These are phyloP conservation scores for Paramormyrops hopkinsi DNA, from an alignment of 2,797 vertebrate species.

Conservation along the genomic window DNA sequence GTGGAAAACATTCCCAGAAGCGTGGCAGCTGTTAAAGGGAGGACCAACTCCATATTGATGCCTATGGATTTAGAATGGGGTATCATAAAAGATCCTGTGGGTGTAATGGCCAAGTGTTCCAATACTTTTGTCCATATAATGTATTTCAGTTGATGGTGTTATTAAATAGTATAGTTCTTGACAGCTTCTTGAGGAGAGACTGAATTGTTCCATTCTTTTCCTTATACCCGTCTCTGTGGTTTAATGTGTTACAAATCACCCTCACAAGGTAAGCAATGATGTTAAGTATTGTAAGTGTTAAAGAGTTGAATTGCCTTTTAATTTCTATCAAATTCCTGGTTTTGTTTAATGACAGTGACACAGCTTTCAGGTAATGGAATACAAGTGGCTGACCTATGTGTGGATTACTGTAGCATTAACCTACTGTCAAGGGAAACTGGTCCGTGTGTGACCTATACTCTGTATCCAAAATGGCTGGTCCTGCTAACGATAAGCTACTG, in stretches of 20 bases:
- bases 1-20: background rate
- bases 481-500: background rate
- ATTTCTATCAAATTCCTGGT: background rate
- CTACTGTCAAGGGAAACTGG: background rate
- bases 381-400: background rate
- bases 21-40: background rate
- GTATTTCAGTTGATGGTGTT: background rate
- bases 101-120: background rate
- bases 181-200: background rate
- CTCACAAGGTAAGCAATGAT: background rate
- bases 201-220: background rate
- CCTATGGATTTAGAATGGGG: background rate
- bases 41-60: background rate
- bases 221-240: background rate
- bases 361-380: background rate
- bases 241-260: background rate
- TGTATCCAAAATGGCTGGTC: background rate
- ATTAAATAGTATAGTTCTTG: background rate
- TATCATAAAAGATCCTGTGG: background rate
- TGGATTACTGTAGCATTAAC: background rate
- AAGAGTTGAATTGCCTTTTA: background rate
- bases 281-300: background rate
- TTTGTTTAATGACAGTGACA: background rate
- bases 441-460: background rate
- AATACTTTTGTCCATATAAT: background rate